phyloP scores from a whole-genome alignment of 1,140 invertebrate species.

The Drosophila nigrodunni region DNA sequence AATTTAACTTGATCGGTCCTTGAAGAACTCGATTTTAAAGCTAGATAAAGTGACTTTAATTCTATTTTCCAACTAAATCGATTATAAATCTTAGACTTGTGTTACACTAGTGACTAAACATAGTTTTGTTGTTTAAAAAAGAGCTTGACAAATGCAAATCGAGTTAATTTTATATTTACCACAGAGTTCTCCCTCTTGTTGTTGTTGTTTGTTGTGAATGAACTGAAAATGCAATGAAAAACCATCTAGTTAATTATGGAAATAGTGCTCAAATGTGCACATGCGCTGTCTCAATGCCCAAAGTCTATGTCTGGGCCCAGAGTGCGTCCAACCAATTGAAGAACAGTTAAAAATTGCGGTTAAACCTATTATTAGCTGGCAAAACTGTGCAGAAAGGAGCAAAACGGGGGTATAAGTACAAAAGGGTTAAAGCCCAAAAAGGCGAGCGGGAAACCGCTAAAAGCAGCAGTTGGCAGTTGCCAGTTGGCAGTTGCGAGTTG shows the following conservation, averaged over 20 bases:
- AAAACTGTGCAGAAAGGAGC: constrained; percentile 45
- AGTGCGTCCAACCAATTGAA: constrained; percentile 59
- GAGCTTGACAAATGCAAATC: too few relatives aligned
- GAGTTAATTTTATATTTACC: too few relatives aligned
- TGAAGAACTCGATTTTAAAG: too few relatives aligned
- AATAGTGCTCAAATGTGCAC: constrained; percentile 69
- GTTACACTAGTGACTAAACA: too few relatives aligned
- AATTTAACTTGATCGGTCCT: too few relatives aligned
- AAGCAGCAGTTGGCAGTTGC: constrained; percentile 47
- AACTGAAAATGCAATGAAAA: constrained; percentile 55
- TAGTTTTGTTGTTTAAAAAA: too few relatives aligned
- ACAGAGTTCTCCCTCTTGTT: too few relatives aligned
- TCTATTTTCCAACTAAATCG: too few relatives aligned
- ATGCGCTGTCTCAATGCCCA: constrained; percentile 46
- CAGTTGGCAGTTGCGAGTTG: not conserved
- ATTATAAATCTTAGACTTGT: too few relatives aligned
- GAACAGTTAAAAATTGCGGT: constrained; percentile 79
- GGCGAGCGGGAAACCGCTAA: constrained; percentile 54
- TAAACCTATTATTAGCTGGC: constrained; percentile 79
- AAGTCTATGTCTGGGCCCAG: constrained; percentile 1
- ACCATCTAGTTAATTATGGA: constrained; percentile 79
- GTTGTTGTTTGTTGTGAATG: constrained; percentile 7
- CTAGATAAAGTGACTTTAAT: too few relatives aligned
- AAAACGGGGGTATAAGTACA: constrained; percentile 4
- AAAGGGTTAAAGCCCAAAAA: constrained; percentile 51